These are phyloP conservation scores for Globia sparganii DNA, from an alignment of 2,888 invertebrate genomes.

Conservation along the genomic window DNA sequence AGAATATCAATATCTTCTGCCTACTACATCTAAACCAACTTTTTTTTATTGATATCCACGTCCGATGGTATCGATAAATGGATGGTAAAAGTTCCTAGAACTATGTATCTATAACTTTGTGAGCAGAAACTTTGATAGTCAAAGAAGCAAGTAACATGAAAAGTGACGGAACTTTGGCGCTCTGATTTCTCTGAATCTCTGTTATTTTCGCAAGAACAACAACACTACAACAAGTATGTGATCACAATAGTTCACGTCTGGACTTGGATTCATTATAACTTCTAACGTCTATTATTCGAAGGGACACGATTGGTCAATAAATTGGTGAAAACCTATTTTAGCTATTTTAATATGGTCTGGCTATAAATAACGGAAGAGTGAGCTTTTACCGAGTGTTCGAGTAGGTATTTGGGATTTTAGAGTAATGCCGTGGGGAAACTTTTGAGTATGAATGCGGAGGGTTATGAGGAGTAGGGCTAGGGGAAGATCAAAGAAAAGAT, in stretches of 20 bases:
- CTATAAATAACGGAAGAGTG: neutral
- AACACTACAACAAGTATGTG: neutral
- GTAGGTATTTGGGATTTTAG: neutral
- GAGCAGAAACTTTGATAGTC: constrained; percentile 4
- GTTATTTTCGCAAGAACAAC: neutral
- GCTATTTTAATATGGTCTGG: neutral
- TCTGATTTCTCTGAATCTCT: neutral
- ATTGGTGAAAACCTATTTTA: neutral
- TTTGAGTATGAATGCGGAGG: neutral
- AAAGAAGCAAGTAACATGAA: constrained; percentile 17
- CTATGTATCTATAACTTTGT: neutral
- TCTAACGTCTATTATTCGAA: neutral
- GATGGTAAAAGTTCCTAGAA: neutral
- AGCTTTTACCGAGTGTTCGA: neutral
- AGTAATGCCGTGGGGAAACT: neutral
- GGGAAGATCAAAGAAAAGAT: neutral
- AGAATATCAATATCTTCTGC: neutral
- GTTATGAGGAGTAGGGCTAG: too few relatives aligned
- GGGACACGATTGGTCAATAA: neutral
- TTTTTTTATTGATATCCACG: neutral
- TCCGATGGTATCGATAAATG: neutral
- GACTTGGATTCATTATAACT: neutral
- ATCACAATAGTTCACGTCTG: neutral
- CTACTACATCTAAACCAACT: neutral
- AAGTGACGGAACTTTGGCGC: constrained; percentile 9